These are phyloP conservation scores for Dicyrtomina minuta DNA, from an alignment of 2,888 invertebrate genomes.

Conservation along the genomic window DNA sequence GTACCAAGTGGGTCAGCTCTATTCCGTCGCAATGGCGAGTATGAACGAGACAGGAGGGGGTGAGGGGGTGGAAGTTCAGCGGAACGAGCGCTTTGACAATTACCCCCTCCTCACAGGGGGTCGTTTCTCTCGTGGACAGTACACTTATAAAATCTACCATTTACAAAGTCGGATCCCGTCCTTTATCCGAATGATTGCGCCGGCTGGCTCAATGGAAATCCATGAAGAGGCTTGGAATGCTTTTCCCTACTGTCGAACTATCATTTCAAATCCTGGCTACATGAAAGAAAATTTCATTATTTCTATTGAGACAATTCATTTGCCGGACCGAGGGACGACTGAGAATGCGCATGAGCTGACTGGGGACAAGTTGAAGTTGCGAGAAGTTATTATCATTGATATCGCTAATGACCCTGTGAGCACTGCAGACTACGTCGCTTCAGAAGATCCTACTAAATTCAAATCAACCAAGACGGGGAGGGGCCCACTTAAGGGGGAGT, in stretches of 20 bases:
- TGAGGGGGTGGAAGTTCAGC: too few species aligned
- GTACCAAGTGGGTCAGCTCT: conserved; percentile 99
- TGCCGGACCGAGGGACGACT: conserved; percentile 55
- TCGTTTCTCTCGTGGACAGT: too few species aligned
- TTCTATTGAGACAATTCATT: conserved; percentile 58
- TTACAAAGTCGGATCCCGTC: conserved; percentile 69
- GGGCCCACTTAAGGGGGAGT: conserved; percentile 59
- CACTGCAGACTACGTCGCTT: conserved; percentile 60
- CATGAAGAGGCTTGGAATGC: too few species aligned
- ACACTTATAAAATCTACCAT: conserved; percentile 99
- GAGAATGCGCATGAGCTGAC: too few species aligned
- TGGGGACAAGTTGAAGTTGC: conserved; percentile 59
- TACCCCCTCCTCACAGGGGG: conserved; percentile 87
- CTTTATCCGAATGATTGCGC: conserved; percentile 60
- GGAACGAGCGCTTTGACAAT: conserved; percentile 89
- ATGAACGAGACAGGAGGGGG: conserved; percentile 71
- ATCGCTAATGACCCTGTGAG: conserved; percentile 60
- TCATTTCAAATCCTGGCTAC: conserved; percentile 56
- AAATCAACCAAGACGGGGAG: conserved; percentile 61
- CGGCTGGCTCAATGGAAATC: too few species aligned
- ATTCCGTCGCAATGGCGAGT: conserved; percentile 83
- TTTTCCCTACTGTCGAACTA: conserved; percentile 63
- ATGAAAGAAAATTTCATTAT: conserved; percentile 64
- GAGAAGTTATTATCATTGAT: conserved; percentile 62
- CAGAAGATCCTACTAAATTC: conserved; percentile 62